Evolutionary conservation across 2,113 vertebrate species (phyloP).

Genomic region (Chionis minor): DNA sequence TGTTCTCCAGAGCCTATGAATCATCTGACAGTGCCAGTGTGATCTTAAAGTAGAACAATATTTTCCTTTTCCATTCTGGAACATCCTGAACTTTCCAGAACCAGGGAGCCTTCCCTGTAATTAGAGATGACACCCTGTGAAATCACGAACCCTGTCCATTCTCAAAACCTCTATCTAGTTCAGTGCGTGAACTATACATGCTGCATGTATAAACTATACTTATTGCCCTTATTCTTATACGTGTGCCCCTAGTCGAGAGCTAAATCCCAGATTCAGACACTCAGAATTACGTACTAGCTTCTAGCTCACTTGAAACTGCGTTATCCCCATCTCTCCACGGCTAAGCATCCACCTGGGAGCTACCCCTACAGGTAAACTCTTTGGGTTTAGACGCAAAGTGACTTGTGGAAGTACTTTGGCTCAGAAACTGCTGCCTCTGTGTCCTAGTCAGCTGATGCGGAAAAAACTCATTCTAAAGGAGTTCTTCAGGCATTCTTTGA

Average conservation of each 20-base stretch:
- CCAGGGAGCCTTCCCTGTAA: neutral
- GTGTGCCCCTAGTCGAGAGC: neutral
- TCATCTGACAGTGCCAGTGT: conserved; percentile 34
- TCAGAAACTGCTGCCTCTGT: neutral
- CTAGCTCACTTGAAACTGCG: neutral
- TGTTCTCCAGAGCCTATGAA: conserved; percentile 53
- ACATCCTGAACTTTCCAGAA: neutral
- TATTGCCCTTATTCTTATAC: neutral
- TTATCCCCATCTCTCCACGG: neutral
- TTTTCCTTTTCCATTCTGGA: conserved; percentile 22
- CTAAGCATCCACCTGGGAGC: neutral
- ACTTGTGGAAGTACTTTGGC: neutral
- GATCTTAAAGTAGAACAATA: conserved; percentile 36
- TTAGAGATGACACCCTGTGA: neutral
- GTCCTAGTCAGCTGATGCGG: neutral
- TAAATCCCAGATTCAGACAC: neutral
- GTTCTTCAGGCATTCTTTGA: neutral
- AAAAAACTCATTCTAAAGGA: neutral
- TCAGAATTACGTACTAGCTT: neutral
- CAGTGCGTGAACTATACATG: neutral
- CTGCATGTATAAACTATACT: neutral
- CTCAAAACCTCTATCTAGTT: neutral
- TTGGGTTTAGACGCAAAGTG: neutral
- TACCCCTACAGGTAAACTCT: neutral
- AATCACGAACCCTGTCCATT: neutral